These are phyloP conservation scores for Toxotes chatareus DNA, from an alignment of 2,113 vertebrate genomes.

Conservation along the genomic window DNA sequence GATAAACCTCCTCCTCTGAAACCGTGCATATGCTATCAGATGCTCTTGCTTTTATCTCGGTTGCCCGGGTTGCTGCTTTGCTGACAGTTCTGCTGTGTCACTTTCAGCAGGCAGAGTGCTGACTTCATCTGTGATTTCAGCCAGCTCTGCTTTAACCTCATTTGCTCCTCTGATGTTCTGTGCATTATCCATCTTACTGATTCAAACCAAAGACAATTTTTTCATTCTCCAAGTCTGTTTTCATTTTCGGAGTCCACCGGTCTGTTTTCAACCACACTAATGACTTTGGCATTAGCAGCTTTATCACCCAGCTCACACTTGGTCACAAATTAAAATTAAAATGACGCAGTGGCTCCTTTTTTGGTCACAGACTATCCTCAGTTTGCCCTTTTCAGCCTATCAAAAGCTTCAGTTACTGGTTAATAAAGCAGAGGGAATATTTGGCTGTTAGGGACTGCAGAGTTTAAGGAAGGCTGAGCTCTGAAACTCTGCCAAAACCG, in stretches of 20 bases:
- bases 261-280: slow-evolving; percentile 21
- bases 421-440: slow-evolving; percentile 39
- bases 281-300: slow-evolving; percentile 20
- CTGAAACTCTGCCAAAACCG: slow-evolving; percentile 29
- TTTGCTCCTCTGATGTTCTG: slow-evolving; percentile 28
- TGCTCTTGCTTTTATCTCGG: slow-evolving; percentile 31
- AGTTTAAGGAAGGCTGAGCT: slow-evolving; percentile 19
- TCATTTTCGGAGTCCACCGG: slow-evolving; percentile 1
- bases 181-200: slow-evolving; percentile 20
- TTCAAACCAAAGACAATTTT: slow-evolving; percentile 29
- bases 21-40: slow-evolving; percentile 26
- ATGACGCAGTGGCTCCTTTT: slow-evolving; percentile 24
- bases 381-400: slow-evolving; percentile 19
- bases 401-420: slow-evolving; percentile 9
- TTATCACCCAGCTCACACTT: slow-evolving; percentile 15
- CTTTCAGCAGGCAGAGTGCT: slow-evolving; percentile 29
- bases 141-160: slow-evolving; percentile 26
- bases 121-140: slow-evolving; percentile 48
- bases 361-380: not conserved
- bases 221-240: slow-evolving; percentile 4
- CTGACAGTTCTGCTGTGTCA: slow-evolving; percentile 58
- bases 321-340: slow-evolving; percentile 34
- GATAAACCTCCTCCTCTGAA: slow-evolving; percentile 44
- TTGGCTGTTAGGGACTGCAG: slow-evolving; percentile 8
- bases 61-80: slow-evolving; percentile 2